Evolutionary conservation across 2,797 vertebrate species (phyloP), one percentile per base, ranked within the genome.

Genomic region (Eidolon dupreanum): DNA sequence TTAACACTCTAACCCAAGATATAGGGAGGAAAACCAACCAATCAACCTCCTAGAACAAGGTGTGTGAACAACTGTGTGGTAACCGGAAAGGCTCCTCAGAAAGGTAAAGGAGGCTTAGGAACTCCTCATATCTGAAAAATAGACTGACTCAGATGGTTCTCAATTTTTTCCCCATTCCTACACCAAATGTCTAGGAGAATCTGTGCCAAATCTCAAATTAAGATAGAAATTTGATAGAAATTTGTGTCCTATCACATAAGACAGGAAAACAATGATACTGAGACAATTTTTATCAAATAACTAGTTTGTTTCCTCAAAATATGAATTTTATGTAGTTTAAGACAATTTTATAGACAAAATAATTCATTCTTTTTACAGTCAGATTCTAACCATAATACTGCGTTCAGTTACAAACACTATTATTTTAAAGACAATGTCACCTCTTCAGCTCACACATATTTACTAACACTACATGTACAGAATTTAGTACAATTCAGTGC

Each of bases 281-380:
- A 79, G 77, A 90, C 88, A 6, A 66, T 22, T 93, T 95, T 94
- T 33, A 94, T 68, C 61, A 73, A 8, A 22, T 1, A 81, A 49
- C 20, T 93, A n/a, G 49, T 31, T 86, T 74, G 33, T 66, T 89
- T 79, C 49, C 79, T 97, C 51, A 75, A 89, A 92, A 90, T 74
- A 15, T 82, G 19, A 63, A 90, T 51, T 90, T 91, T 61, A 94
- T 33, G 36, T 2, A n/a, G 9, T 61, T 90, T 71, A 93, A 46
- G 59, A 22, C 38, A 53, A 93, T 85, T 92, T 91, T 71, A 90
- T 51, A 90, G 28, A 88, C 75, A 26, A 93, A 94, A 70, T 90
- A 71, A 90, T 71, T 73, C 38, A 63, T 41, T 90, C 66, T 57
- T 82, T 92, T 71, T 65, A 73, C 0, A 88, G 16, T 87, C 57